Evolutionary conservation across 1,140 invertebrate genomes (phyloP).

Genomic region (Hirudo medicinalis): DNA sequence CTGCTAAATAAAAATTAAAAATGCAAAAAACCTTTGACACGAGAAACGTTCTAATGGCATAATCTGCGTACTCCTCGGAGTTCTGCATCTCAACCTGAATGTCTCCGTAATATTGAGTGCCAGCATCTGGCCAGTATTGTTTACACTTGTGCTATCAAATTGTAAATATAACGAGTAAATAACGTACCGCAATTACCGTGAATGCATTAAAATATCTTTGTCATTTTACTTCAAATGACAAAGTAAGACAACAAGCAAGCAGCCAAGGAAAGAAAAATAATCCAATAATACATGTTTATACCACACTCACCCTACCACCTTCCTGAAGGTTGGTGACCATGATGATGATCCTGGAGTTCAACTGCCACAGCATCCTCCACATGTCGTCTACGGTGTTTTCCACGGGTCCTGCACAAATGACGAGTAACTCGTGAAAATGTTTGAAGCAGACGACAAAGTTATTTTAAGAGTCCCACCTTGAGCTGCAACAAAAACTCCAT

Average conservation of each 20-base stretch:
- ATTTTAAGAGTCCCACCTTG: constrained; percentile 14
- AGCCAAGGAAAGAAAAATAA: not conserved
- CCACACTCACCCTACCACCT: constrained; percentile 17
- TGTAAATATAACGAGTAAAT: not conserved
- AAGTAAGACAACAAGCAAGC: too few relatives aligned
- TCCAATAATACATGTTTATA: too few relatives aligned
- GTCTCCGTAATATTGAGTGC: constrained; percentile 73
- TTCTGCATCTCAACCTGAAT: constrained; percentile 73
- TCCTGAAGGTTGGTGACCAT: constrained; percentile 30
- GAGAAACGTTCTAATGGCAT: constrained; percentile 72
- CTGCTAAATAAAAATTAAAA: not conserved
- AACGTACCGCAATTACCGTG: too few relatives aligned
- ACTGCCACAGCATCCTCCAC: constrained; percentile 22
- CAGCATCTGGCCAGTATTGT: constrained; percentile 84
- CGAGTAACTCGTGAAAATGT: not conserved
- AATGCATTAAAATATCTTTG: too few relatives aligned
- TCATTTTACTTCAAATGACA: too few relatives aligned
- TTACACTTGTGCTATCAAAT: constrained; percentile 73
- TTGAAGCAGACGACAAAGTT: not conserved
- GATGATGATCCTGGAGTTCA: constrained; percentile 15
- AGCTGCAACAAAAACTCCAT: constrained; percentile 19
- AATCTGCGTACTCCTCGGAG: constrained; percentile 81
- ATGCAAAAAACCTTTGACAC: constrained; percentile 51
- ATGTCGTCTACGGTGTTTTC: constrained; percentile 21
- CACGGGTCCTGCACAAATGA: constrained; percentile 13